Evolutionary conservation across 2,888 invertebrate species (phyloP), one percentile per base, ranked within the genome.

Genomic region (Frankliniella intonsa): DNA sequence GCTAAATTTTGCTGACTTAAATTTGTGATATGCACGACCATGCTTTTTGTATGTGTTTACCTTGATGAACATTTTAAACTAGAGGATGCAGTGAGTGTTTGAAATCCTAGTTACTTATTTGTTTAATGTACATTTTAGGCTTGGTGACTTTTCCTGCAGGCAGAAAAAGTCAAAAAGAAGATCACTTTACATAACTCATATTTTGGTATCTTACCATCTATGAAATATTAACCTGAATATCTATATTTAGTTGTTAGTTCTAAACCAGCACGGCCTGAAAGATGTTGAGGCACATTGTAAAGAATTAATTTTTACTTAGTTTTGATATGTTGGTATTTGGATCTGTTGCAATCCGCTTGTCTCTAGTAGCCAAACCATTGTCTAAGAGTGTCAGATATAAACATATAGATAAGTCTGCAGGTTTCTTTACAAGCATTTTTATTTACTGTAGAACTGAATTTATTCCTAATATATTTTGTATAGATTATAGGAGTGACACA

Each of bases 21-120:
- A 76, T 76, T 25, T 76, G 69, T 76, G 69, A 76, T 76, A 76
- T 12, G 9, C 25, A 76, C 22, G 69, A 76, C 69, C n/a, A 76
- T 76, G 69, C 25, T 76, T 76, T 38, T 38, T 76, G 69, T 76
- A 76, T 10, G 25, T 25, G 69, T 76, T 76, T 38, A 38, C 38
- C 38, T 5, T 38, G 2, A 38, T 38, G 38, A 38, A 38, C 38
- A 38, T 38, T 19, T 55, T 55, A 55, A 11, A 14, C 14, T 55
- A 12, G 5, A 12, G 55, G 0, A 55, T 55, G 17, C 55, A 19
- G 5, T 7, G 19, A 55, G 14, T 19, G 5, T 5, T 55, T 14
- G 55, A 19, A 55, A 19, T 55, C 19, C 11, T 55, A 19, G 14
- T 55, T 55, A 19, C 55, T 55, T 55, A 55, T 55, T 10, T 76